Evolutionary conservation across 2,888 invertebrate species (phyloP).

Genomic region (Furcula furcula): DNA sequence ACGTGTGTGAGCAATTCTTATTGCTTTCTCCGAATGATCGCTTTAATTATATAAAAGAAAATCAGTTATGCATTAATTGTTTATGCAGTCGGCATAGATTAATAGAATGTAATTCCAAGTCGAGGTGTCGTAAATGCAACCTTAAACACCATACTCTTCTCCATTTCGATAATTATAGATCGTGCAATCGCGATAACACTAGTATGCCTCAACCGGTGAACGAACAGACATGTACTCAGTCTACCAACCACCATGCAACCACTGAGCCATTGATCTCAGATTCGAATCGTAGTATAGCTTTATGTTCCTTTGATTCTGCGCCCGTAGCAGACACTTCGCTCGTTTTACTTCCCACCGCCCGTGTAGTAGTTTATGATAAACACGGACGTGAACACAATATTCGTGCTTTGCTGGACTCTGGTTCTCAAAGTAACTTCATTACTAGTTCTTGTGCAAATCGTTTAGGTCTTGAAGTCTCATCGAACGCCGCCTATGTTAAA

Average conservation of each 20-base stretch:
- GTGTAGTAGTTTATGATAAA: not conserved
- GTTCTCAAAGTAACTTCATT: conserved; percentile 13
- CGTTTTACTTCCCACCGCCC: not conserved
- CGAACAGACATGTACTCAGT: not conserved
- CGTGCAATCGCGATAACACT: not conserved
- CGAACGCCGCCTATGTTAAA: conserved; percentile 1
- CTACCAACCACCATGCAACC: no score
- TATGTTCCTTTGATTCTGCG: not conserved
- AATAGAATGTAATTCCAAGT: no score
- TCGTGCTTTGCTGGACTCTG: conserved; percentile 11
- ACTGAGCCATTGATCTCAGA: no score
- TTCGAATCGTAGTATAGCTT: not conserved
- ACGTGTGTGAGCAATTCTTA: no score
- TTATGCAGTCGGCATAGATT: no score
- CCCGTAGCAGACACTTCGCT: no score
- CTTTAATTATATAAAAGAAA: no score
- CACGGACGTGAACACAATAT: conserved; percentile 1
- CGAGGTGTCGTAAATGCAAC: no score
- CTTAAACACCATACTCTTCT: no score
- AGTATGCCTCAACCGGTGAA: not conserved
- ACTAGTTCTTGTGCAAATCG: conserved; percentile 7
- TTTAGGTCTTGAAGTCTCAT: conserved; percentile 4
- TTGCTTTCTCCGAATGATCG: no score
- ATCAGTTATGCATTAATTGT: no score
- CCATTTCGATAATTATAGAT: no score